phyloP scores from a whole-genome alignment of 2,797 vertebrate genomes.

The Muscicapa comitata region DNA sequence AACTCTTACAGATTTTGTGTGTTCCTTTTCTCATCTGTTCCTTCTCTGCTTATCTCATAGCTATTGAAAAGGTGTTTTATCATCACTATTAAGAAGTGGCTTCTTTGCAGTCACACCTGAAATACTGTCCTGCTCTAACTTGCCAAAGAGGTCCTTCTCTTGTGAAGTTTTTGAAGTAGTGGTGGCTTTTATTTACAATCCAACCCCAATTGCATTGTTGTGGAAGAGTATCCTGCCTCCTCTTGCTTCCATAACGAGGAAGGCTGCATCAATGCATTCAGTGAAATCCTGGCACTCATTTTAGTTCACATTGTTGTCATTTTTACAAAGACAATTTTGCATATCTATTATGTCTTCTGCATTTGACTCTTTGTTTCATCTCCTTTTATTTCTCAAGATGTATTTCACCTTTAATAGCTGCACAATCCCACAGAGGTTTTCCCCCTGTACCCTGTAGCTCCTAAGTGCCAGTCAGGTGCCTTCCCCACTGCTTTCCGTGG shows the following conservation, averaged over 20 bases:
- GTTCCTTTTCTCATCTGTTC: background rate
- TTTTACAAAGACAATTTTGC: background rate
- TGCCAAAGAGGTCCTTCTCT: background rate
- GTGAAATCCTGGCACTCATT: background rate
- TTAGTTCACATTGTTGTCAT: background rate
- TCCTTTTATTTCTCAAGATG: background rate
- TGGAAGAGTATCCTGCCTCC: background rate
- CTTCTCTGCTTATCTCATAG: background rate
- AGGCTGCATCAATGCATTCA: background rate
- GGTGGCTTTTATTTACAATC: background rate
- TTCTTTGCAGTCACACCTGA: background rate
- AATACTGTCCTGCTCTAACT: accelerated
- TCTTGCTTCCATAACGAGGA: background rate
- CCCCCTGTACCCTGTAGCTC: background rate
- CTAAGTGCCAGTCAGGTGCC: background rate
- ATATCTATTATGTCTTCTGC: background rate
- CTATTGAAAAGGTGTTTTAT: background rate
- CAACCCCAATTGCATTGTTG: background rate
- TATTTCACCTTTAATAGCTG: background rate
- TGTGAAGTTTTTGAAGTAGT: background rate
- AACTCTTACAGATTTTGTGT: background rate
- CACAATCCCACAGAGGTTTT: background rate
- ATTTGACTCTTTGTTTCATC: background rate
- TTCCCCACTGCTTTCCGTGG: background rate
- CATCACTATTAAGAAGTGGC: background rate